These are phyloP conservation scores for Eptatretus burgeri DNA, from an alignment of 2,113 vertebrate species.

Conservation along the genomic window DNA sequence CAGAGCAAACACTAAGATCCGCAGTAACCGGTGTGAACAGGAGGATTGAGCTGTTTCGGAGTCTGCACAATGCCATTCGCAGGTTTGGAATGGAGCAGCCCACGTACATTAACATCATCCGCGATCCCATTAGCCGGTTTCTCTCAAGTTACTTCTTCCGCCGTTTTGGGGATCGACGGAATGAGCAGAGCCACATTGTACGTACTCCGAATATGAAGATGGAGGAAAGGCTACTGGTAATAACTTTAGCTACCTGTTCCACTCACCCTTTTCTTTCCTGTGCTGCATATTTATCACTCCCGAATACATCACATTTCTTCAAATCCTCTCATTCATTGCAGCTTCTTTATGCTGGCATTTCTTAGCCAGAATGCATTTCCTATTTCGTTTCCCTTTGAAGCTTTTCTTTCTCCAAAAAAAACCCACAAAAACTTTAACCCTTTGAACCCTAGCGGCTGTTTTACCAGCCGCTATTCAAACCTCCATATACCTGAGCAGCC, in stretches of 20 bases:
- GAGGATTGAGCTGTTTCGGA: too few species aligned
- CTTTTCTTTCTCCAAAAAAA: background rate
- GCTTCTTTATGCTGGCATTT: background rate
- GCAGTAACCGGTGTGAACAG: too few species aligned
- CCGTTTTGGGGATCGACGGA: conserved; percentile 88
- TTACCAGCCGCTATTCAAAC: too few species aligned
- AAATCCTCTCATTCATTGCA: background rate
- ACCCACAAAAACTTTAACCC: too few species aligned
- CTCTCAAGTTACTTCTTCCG: conserved; percentile 97
- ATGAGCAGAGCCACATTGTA: conserved; percentile 88
- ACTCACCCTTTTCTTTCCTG: accelerated
- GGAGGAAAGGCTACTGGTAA: conserved; percentile 79
- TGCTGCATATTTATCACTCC: background rate
- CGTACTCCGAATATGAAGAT: conserved; percentile 88
- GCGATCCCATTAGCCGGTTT: conserved; percentile 80
- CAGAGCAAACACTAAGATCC: background rate
- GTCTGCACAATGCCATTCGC: background rate
- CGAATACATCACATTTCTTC: background rate
- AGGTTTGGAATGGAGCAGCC: conserved; percentile 91
- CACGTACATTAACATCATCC: conserved; percentile 86
- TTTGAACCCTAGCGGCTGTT: too few species aligned
- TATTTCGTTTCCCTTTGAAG: too few species aligned
- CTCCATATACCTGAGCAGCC: too few species aligned
- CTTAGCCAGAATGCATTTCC: background rate
- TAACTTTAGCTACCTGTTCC: conserved; percentile 11